Evolutionary conservation across 2,113 vertebrate species (phyloP).

Genomic region (Triplophysa tibetana): DNA sequence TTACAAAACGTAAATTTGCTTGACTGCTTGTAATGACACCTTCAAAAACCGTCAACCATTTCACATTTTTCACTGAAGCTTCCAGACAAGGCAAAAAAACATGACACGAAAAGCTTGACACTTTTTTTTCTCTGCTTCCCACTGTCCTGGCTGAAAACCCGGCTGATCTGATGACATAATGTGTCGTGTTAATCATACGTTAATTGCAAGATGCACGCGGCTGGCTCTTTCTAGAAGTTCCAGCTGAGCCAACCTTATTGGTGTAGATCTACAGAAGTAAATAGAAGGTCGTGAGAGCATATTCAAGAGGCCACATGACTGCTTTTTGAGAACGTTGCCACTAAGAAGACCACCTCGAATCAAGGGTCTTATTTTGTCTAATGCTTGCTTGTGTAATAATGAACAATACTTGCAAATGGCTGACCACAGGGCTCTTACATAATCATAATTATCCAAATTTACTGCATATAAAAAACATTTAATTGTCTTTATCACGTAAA

Average conservation of each 20-base stretch:
- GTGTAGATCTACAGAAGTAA: background rate
- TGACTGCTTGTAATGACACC: background rate
- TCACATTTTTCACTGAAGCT: background rate
- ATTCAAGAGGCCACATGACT: slow-evolving; percentile 11
- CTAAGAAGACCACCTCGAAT: slow-evolving; percentile 18
- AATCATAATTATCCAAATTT: slow-evolving; percentile 11
- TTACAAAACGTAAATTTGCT: background rate
- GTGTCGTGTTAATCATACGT: slow-evolving; percentile 25
- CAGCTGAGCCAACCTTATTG: slow-evolving; percentile 17
- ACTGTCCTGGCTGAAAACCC: background rate
- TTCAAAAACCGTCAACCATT: background rate
- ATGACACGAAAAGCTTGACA: background rate
- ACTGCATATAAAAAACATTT: background rate
- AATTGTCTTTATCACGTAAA: background rate
- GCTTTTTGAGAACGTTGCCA: slow-evolving; percentile 5
- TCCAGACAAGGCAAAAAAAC: background rate
- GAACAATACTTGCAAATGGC: background rate
- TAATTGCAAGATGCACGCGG: slow-evolving; percentile 6
- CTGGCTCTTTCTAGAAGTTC: slow-evolving; percentile 12
- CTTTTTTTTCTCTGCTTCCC: background rate
- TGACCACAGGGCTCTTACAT: background rate
- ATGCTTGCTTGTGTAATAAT: slow-evolving; percentile 4
- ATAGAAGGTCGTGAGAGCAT: background rate
- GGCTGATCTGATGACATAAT: slow-evolving; percentile 20
- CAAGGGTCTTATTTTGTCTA: slow-evolving; percentile 16